A percentile compares a stretch with the other conserved stretches of the same genome.
These are phyloP conservation scores for Helicorthomorpha holstii DNA, from an alignment of 1,140 invertebrate genomes.

Conservation along the genomic window DNA sequence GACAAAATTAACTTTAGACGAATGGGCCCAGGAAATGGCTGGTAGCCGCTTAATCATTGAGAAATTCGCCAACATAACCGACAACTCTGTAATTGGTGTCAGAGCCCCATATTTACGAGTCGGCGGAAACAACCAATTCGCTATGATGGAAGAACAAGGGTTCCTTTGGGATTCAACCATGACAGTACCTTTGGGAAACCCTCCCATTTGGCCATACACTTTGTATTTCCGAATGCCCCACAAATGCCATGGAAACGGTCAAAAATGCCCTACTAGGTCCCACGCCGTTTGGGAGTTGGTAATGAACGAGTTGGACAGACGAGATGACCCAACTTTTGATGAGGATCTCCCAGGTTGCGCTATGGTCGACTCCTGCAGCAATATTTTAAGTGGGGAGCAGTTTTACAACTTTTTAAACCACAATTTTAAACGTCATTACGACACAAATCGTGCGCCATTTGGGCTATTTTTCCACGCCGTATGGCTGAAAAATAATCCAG, in stretches of 20 bases:
- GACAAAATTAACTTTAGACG: constrained; percentile 79
- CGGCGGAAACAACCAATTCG: constrained; percentile 91
- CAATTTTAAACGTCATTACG: constrained; percentile 24
- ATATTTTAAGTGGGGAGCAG: constrained; percentile 15
- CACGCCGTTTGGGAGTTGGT: constrained; percentile 19
- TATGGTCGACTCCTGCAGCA: constrained; percentile 20
- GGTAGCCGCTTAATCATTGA: constrained; percentile 84
- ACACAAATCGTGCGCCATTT: constrained; percentile 21
- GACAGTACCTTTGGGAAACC: constrained; percentile 76
- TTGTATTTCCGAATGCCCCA: constrained; percentile 96
- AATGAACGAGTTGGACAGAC: constrained; percentile 18
- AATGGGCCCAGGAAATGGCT: constrained; percentile 93
- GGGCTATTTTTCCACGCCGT: constrained; percentile 21
- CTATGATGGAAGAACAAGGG: constrained; percentile 93
- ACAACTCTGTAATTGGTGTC: constrained; percentile 85
- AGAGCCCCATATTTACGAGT: constrained; percentile 81
- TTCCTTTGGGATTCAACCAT: constrained; percentile 93
- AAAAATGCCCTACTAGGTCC: constrained; percentile 18
- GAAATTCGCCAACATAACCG: constrained; percentile 80
- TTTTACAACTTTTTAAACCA: constrained; percentile 20
- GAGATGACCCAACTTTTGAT: constrained; percentile 16
- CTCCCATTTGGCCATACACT: constrained; percentile 90
- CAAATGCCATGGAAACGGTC: constrained; percentile 67
- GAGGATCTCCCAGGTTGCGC: constrained; percentile 19
- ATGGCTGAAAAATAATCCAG: constrained; percentile 20